Conservation (phyloP, 2,113 vertebrate genomes). For the Sinocyclocheilus grahami region DNA sequence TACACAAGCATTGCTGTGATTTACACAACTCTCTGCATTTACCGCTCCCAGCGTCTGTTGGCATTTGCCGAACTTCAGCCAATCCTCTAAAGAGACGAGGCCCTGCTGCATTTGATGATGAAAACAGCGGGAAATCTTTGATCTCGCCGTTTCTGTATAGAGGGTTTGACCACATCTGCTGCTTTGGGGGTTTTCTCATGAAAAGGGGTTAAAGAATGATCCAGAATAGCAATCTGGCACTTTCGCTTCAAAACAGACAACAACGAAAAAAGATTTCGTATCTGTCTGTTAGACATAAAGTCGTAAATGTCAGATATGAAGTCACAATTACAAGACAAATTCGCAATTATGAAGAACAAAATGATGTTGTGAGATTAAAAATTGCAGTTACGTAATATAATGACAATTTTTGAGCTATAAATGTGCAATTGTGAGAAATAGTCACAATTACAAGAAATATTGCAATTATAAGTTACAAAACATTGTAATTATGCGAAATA, state of each 20-base stretch:
- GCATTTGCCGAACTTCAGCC: conserved; percentile 12
- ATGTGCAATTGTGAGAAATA: neutral
- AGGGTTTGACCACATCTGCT: neutral
- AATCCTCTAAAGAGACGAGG: neutral
- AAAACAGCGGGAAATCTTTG: conserved; percentile 30
- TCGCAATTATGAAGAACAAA: too few species aligned
- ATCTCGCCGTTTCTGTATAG: neutral
- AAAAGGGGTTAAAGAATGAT: neutral
- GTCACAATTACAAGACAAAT: too few species aligned
- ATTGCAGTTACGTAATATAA: neutral
- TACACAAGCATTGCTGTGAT: neutral
- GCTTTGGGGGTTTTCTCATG: neutral
- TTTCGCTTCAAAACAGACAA: neutral
- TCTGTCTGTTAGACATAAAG: neutral
- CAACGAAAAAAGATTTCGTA: neutral
- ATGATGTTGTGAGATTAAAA: neutral
- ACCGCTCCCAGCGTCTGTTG: neutral
- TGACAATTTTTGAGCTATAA: neutral
- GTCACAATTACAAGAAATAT: too few species aligned
- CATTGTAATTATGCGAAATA: too few species aligned
- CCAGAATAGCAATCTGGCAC: neutral
- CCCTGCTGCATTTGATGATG: conserved; percentile 21
- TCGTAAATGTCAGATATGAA: too few species aligned
- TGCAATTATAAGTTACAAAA: too few species aligned
- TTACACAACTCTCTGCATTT: neutral